Conservation (phyloP, 2,888 invertebrate species). For the Drosophila borealis region DNA sequence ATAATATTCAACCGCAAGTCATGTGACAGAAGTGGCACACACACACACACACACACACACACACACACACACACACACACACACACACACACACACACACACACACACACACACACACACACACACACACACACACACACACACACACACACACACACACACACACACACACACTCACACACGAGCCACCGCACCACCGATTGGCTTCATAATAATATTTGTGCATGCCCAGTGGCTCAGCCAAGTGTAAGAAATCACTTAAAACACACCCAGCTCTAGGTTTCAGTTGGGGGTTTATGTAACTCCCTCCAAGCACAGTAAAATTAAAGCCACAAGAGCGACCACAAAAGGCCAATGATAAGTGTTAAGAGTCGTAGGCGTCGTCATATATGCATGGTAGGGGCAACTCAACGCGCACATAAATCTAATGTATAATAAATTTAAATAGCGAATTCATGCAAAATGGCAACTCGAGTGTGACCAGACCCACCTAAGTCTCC, state of each 20-base stretch:
- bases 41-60: conserved; percentile 15
- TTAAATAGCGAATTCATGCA: conserved; percentile 80
- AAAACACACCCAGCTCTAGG: conserved; percentile 42
- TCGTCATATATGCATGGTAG: conserved; percentile 20
- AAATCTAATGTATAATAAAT: conserved; percentile 81
- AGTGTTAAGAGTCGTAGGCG: conserved; percentile 66
- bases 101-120: conserved; percentile 11
- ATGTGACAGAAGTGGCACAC: conserved; percentile 77
- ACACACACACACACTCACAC: background rate
- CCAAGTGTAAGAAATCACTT: conserved; percentile 76
- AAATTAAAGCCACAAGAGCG: conserved; percentile 55
- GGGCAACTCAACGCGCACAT: conserved; percentile 77
- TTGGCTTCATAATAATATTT: conserved; percentile 56
- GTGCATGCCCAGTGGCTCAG: conserved; percentile 65
- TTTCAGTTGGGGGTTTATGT: conserved; percentile 42
- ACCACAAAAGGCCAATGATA: conserved; percentile 71
- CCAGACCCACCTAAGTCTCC: conserved; percentile 3
- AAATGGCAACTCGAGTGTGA: conserved; percentile 68
- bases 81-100: conserved; percentile 23
- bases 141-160: conserved; percentile 11
- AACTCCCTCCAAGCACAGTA: conserved; percentile 24
- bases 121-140: conserved; percentile 45
- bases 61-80: conserved; percentile 4
- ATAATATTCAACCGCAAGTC: conserved; percentile 60
- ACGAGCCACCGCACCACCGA: conserved; percentile 4